Conservation (phyloP, 2,113 vertebrate species). For the Uropsilus gracilis region DNA sequence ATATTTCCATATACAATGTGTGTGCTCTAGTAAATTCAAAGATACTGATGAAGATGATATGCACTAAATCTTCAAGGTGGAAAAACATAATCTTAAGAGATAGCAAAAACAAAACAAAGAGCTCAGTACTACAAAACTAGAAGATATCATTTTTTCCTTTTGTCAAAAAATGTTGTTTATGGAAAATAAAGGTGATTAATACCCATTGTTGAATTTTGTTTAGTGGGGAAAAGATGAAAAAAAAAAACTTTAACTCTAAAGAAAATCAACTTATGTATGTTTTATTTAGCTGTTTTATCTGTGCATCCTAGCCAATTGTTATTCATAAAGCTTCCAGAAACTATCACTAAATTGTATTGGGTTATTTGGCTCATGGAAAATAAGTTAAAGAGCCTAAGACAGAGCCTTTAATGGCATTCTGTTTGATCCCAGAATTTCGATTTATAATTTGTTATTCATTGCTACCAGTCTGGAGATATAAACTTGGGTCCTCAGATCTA, state of each 20-base stretch:
- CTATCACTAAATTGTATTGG: background rate
- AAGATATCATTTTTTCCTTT: background rate
- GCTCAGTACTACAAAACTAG: background rate
- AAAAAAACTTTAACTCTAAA: background rate
- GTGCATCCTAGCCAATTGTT: background rate
- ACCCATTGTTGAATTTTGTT: background rate
- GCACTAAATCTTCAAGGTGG: background rate
- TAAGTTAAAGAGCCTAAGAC: background rate
- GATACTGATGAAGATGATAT: background rate
- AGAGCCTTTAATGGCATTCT: background rate
- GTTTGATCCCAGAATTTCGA: background rate
- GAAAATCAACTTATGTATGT: background rate
- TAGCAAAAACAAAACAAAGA: background rate
- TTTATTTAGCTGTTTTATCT: background rate
- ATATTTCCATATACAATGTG: background rate
- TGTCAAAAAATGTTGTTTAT: background rate
- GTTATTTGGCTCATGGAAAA: background rate
- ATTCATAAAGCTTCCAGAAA: background rate
- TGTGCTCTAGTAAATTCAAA: background rate
- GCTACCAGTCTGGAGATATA: background rate
- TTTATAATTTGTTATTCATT: background rate
- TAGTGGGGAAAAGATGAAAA: background rate
- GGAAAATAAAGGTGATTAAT: background rate
- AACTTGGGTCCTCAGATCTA: background rate
- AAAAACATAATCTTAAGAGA: background rate